A percentile compares a stretch with the other conserved stretches of the same genome.
Conservation (phyloP, 2,888 invertebrate genomes). For the Escarpia spicata region DNA sequence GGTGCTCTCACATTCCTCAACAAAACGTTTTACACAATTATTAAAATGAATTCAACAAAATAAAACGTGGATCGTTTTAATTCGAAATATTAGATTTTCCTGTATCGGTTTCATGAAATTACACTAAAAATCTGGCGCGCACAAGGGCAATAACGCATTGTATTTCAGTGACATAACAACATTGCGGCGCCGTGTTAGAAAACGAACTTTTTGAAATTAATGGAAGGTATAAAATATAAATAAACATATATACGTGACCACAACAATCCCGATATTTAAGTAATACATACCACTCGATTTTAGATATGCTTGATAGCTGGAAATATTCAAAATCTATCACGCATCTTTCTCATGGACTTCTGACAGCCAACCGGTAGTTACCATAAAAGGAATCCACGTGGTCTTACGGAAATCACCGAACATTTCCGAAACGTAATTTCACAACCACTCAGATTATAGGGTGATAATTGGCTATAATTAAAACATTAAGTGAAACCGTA, state of each 20-base stretch:
- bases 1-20: background rate
- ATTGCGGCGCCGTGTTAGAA: background rate
- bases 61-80: background rate
- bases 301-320: conserved; percentile 3
- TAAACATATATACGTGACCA: background rate
- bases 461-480: background rate
- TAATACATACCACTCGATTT: background rate
- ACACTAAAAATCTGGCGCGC: background rate
- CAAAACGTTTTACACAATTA: background rate
- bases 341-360: conserved; percentile 5
- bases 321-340: conserved; percentile 12
- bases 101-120: background rate
- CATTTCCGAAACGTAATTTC: background rate
- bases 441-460: background rate
- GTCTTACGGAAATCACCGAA: background rate
- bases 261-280: background rate
- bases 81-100: background rate
- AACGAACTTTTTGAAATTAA: background rate
- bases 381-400: conserved; percentile 13
- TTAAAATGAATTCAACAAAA: background rate
- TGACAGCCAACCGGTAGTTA: conserved; percentile 16
- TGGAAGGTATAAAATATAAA: background rate
- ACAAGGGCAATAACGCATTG: background rate
- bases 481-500: background rate
- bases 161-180: background rate